phyloP scores from a whole-genome alignment of 2,113 vertebrate genomes.

The Microcebus ravelobensis region DNA sequence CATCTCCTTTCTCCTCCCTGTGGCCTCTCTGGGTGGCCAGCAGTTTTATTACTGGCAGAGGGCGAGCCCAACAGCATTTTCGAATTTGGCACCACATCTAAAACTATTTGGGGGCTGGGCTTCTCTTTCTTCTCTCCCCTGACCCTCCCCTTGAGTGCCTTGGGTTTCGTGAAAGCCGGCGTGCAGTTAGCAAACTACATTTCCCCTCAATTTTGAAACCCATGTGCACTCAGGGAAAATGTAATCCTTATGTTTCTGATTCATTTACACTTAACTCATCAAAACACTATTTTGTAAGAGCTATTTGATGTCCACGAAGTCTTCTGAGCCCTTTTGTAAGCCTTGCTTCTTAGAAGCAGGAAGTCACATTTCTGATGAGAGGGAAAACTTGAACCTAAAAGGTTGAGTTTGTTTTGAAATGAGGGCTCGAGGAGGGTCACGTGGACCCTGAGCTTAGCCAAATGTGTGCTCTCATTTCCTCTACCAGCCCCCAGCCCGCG shows the following conservation, averaged over 20 bases:
- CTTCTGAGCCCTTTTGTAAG: slow-evolving; percentile 74
- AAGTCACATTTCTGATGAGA: slow-evolving; percentile 75
- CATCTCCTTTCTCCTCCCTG: slow-evolving; percentile 75
- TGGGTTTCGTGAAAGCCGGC: slow-evolving; percentile 68
- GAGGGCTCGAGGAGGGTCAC: slow-evolving; percentile 43
- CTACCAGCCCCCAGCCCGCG: background rate
- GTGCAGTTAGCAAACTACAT: slow-evolving; percentile 66
- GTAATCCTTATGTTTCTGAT: slow-evolving; percentile 83
- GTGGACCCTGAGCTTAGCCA: slow-evolving; percentile 52
- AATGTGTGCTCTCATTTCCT: slow-evolving; percentile 71
- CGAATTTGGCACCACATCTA: slow-evolving; percentile 81
- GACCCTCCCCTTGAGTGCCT: slow-evolving; percentile 12
- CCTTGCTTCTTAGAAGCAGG: slow-evolving; percentile 72
- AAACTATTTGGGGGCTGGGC: slow-evolving; percentile 73
- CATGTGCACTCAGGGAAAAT: slow-evolving; percentile 78
- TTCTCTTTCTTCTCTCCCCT: slow-evolving; percentile 67
- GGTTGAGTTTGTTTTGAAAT: slow-evolving; percentile 77
- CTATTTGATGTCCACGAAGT: slow-evolving; percentile 76
- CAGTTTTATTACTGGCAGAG: slow-evolving; percentile 80
- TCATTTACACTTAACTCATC: slow-evolving; percentile 84
- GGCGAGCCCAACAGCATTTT: slow-evolving; percentile 79
- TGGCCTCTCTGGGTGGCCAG: slow-evolving; percentile 80
- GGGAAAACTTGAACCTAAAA: slow-evolving; percentile 72
- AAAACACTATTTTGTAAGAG: slow-evolving; percentile 80
- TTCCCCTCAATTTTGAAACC: slow-evolving; percentile 77